Evolutionary conservation across 1,140 invertebrate genomes (phyloP).

Genomic region (Whitmania pigra): DNA sequence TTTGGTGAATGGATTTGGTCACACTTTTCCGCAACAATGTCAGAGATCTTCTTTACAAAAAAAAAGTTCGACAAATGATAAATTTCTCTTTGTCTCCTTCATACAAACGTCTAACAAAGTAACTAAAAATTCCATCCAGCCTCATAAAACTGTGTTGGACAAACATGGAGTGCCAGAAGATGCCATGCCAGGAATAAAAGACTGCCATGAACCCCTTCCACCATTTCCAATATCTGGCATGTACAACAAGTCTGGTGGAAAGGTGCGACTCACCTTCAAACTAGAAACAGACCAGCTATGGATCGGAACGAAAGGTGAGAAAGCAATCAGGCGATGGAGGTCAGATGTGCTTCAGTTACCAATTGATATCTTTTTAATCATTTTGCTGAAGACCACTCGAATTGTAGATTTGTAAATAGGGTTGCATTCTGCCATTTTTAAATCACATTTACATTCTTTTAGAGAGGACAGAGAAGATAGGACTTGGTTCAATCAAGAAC

Average conservation of each 20-base stretch:
- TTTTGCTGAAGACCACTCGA: too few relatives aligned
- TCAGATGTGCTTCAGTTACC: too few relatives aligned
- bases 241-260: slow-evolving; percentile 80
- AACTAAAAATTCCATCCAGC: slow-evolving; percentile 34
- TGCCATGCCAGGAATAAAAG: slow-evolving; percentile 71
- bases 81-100: neutral
- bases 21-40: neutral
- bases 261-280: slow-evolving; percentile 83
- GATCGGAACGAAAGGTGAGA: slow-evolving; percentile 69
- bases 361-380: too few relatives aligned
- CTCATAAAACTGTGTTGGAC: slow-evolving; percentile 74
- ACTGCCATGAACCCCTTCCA: slow-evolving; percentile 66
- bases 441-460: slow-evolving; percentile 22
- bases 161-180: slow-evolving; percentile 75
- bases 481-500: slow-evolving; percentile 77
- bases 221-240: slow-evolving; percentile 71
- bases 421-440: slow-evolving; percentile 10
- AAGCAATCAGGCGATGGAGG: neutral
- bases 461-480: slow-evolving; percentile 80
- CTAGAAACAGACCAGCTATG: slow-evolving; percentile 79
- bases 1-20: too few relatives aligned
- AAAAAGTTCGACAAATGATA: neutral
- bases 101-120: neutral
- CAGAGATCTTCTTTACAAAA: neutral
- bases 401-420: neutral